Base-by-base conservation (phyloP, 1,140 invertebrate genomes). In the Apolygus lucorum region DNA sequence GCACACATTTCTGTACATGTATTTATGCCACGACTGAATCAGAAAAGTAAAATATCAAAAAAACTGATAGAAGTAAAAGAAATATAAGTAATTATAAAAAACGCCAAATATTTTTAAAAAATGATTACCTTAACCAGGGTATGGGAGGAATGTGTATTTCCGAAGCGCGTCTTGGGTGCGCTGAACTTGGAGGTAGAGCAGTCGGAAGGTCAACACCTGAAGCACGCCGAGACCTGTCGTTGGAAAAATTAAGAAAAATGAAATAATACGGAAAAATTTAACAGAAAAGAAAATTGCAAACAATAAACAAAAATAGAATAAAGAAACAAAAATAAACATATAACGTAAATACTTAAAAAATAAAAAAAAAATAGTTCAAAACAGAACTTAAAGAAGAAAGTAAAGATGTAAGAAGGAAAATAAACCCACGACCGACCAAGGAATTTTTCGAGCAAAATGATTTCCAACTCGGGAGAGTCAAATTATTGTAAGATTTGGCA, bases 241-340 rank as follows among this genome's bases (percentile, higher is more conserved):
- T 11, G 54, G 54, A 59, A 24, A 59, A 59, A 59, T 11, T 59
- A 59, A 59, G 22, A 59, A 59, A 14, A 59, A 59, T 59, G 8
- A 59, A 22, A 59, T 14, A 59, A 14, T 22, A 59, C 4, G 4
- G 11, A 59, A 59, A 59, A 14, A 24, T 11, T 4, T 22, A 42
- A 59, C 54, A 59, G 22, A 59, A 59, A 4, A 59, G 4, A 59
- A 11, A 21, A 11, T 59, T 24, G 11, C 11, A 17, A 13, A 59
- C 11, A 11, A 22, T 11, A 59, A 59, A 59, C 2, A 59, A 59
- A 11, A 59, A 59, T 59, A 59, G 22, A 11, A 59, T 11, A 13
- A 24, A 59, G 22, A 59, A 14, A 22, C 22, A 59, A 42, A 42
- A 42, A 8, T 42, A 42, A 42, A n/a, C n/a, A n/a, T n/a, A n/a